Evolutionary conservation across 2,888 invertebrate genomes (phyloP), one percentile per base, ranked within the genome.

Genomic region (Cryptocheilus praepositus): DNA sequence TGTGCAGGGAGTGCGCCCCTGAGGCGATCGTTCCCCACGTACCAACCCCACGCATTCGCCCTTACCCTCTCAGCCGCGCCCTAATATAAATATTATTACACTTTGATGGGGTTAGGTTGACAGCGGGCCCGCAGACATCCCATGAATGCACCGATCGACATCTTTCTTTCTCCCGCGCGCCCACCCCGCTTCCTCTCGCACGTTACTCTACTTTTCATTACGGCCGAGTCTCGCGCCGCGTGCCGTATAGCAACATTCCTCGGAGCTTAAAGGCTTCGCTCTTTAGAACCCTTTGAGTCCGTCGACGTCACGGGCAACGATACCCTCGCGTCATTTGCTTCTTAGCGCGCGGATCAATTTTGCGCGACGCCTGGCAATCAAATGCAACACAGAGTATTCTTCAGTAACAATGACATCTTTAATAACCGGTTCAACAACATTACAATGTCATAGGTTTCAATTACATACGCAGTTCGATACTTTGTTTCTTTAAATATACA

Each of bases 41-140:
- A 71, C 71, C 75, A 74, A 70, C 71, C 76, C 77, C 72, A 67
- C 58, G 51, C 59, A 69, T 64, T 67, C 58, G 64, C 60, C 75
- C 64, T 83, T 71, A 81, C 83, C 86, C 83, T 83, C 79, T 76
- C 72, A 73, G 83, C 82, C 83, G 83, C 85, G 81, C 86, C 87
- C 87, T 88, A 88, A 88, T 88, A 88, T 88, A 88, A 88, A 88
- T 88, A 88, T 88, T 88, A 88, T 88, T 88, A 88, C 87, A 88
- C 85, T 88, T 88, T 88, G 88, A 88, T 88, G 83, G 88, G 88
- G 88, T 88, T 88, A 88, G 82, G 83, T 85, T 86, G 88, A 87
- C 86, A 88, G 85, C 85, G 85, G 85, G 76, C 74, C 75, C 80
- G 57, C 71, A 69, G 72, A 75, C 65, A 73, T 67, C 71, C 66